Evolutionary conservation across 2,888 invertebrate genomes (phyloP), one percentile per base, ranked within the genome.

Genomic region (Eupithecia abbreviata): DNA sequence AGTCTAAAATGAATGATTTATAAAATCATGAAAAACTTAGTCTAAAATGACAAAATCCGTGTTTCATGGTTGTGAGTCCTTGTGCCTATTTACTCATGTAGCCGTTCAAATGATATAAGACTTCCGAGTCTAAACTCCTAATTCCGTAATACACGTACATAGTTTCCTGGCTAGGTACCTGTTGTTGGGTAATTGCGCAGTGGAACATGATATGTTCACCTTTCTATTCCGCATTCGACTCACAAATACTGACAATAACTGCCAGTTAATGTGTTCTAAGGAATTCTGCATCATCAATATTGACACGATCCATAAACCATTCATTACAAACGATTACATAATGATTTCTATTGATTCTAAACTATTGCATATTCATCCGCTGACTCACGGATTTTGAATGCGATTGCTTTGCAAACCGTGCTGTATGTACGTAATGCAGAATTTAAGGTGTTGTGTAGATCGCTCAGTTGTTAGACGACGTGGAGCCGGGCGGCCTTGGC

Each of bases 301-400:
- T 55, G 47, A 51, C 70, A 49, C 41, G 10, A 47, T 75, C 47
- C 55, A 71, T 76, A 69, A 72, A n/a, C 71, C 65, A 78, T 74
- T 76, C 71, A 78, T 78, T 73, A 68, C 13, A 76, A 65, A n/a
- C 75, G 43, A 58, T 73, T 71, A 74, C 65, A 72, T 69, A 72
- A 74, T 69, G 3, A 67, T 73, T 73, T 71, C 30, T 13, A 43
- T 73, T 18, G 18, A 71, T 51, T 72, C 3, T 47, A 12, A 68
- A n/a, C 69, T 7, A 45, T 62, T 73, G 51, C 75, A 71, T 73
- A 73, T 71, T 73, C 18, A 51, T 71, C 4, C n/a, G 12, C 65
- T 45, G 15, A 73, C 62, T 74, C 65, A 70, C 69, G 41, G 41
- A 70, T 72, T 65, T 75, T 42, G 1, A 41, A 65, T 13, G 41